Evolutionary conservation across 2,888 invertebrate genomes (phyloP).

Genomic region (Acronicta aceris): DNA sequence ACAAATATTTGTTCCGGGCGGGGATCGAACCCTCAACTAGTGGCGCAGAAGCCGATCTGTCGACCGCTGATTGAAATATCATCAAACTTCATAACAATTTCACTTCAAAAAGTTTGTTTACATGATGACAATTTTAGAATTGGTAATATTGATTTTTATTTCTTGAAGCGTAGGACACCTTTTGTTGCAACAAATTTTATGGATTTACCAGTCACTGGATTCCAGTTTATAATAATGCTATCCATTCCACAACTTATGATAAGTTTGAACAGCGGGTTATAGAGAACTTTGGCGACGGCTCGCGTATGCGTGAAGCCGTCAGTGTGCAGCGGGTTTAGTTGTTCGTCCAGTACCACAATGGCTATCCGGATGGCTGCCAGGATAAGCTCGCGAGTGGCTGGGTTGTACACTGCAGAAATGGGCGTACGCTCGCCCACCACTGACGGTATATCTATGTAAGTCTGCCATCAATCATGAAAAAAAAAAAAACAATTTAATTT

Average conservation of each 20-base stretch:
- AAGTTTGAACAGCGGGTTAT: constrained; percentile 93
- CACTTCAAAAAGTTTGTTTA: too few relatives aligned
- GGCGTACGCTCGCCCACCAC: constrained; percentile 90
- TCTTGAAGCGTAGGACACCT: too few relatives aligned
- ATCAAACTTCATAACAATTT: too few relatives aligned
- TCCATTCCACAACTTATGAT: constrained; percentile 94
- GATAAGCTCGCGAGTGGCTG: constrained; percentile 90
- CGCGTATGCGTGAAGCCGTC: constrained; percentile 93
- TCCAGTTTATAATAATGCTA: constrained; percentile 95
- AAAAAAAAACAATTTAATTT: too few relatives aligned
- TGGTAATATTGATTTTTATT: too few relatives aligned
- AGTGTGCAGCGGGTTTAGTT: constrained; percentile 91
- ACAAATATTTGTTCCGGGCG: too few relatives aligned
- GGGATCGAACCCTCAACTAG: too few relatives aligned
- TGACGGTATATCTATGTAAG: constrained; percentile 90
- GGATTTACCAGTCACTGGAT: constrained; percentile 91
- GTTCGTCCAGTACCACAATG: constrained; percentile 90
- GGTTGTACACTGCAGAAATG: constrained; percentile 91
- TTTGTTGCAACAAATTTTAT: too few relatives aligned
- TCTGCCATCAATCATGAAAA: constrained; percentile 76
- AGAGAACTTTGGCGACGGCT: constrained; percentile 92
- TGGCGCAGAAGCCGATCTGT: too few relatives aligned
- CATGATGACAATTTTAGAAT: too few relatives aligned
- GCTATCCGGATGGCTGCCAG: constrained; percentile 91
- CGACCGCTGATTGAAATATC: too few relatives aligned